phyloP scores from a whole-genome alignment of 2,113 vertebrate species.

The Patagioenas fasciata region DNA sequence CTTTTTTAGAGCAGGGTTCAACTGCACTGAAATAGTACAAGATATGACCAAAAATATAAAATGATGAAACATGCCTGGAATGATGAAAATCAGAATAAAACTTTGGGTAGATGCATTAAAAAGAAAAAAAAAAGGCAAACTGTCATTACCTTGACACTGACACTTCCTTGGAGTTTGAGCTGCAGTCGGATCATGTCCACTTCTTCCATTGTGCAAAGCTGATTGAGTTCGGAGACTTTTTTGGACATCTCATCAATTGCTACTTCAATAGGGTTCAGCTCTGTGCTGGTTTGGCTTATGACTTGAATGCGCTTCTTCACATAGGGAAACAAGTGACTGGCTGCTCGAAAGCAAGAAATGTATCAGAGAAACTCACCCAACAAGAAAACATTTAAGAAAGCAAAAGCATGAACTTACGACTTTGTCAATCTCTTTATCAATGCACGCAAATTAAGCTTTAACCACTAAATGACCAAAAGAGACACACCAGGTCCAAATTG shows the following conservation, averaged over 20 bases:
- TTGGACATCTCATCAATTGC: constrained; percentile 98
- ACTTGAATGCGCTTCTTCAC: constrained; percentile 97
- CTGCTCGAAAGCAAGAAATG: constrained; percentile 59
- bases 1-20: neutral
- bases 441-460: neutral
- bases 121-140: neutral
- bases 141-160: constrained; percentile 87
- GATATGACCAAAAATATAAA: neutral
- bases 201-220: constrained; percentile 92
- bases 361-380: neutral
- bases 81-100: neutral
- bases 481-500: neutral
- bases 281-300: constrained; percentile 91
- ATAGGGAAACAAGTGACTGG: constrained; percentile 92
- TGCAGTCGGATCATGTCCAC: constrained; percentile 99
- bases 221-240: constrained; percentile 95
- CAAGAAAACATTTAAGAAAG: neutral
- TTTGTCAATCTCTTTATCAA: neutral
- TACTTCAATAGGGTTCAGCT: constrained; percentile 97
- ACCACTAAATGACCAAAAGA: neutral
- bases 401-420: neutral
- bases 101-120: neutral
- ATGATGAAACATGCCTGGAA: neutral
- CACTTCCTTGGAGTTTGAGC: constrained; percentile 96
- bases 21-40: neutral